Evolutionary conservation across 1,140 invertebrate genomes (phyloP), one percentile per base, ranked within the genome.

Genomic region (Drosophila persimilis): DNA sequence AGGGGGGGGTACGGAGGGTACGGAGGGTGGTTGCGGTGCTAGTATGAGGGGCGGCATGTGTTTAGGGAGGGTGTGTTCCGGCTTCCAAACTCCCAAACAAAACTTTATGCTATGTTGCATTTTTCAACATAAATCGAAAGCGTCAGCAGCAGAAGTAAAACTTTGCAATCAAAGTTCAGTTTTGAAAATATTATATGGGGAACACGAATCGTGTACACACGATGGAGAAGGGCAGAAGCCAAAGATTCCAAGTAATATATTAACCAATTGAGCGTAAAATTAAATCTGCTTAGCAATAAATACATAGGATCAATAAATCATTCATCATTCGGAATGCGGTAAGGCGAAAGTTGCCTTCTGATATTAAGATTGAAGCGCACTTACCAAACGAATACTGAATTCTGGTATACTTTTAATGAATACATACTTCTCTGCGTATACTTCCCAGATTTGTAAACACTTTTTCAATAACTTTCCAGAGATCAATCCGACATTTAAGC

Each of bases 111-210:
- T 61, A 51, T 80, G 67, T 73, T 80, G 81, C 81, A 80, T 70
- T 77, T 76, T 85, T 73, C 44, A 80, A 64, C 80, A 84, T 80
- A 84, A 84, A 77, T 84, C 81, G 72, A 62, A 80, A 59, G 67
- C 73, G 78, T 81, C 78, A 80, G 78, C 62, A 67, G 43, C 78
- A 85, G 59, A 61, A 55, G 45, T 41, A 52, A 57, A 73, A 83
- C 55, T 78, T 81, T 72, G 41, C 60, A 45, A 70, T 61, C 60
- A 76, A 69, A 44, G 62, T 53, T 56, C 61, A 51, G 45, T 69
- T 57, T 69, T 69, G 55, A 35, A 20, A 15, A 47, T 56, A 45
- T 56, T 45, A 45, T 26, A 67, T 29, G 13, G 35, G 45, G 50
- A 55, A 58, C 24, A 26, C 64, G 54, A 39, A 17, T 17, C 17